A percentile compares a stretch with the other conserved stretches of the same genome.
These are phyloP conservation scores for Lemur catta DNA, from an alignment of 2,797 vertebrate genomes.

Conservation along the genomic window DNA sequence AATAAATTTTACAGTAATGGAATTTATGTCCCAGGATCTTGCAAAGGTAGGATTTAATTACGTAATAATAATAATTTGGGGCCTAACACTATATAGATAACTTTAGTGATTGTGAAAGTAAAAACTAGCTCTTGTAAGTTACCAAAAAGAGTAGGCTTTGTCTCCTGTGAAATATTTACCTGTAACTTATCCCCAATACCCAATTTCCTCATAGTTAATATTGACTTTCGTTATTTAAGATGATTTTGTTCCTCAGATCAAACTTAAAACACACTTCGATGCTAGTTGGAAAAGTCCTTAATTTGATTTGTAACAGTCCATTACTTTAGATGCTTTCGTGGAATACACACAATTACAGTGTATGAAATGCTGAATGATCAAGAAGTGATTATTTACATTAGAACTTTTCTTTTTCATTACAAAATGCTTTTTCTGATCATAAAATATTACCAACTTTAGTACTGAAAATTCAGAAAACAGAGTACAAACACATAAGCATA, in stretches of 20 bases:
- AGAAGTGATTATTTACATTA: not conserved
- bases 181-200: not conserved
- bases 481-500: not conserved
- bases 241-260: not conserved
- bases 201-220: not conserved
- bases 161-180: not conserved
- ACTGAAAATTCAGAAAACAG: not conserved
- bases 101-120: not conserved
- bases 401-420: not conserved
- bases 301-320: not conserved
- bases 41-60: not conserved
- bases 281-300: not conserved
- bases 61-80: not conserved
- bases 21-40: not conserved
- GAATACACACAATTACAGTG: not conserved
- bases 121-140: not conserved
- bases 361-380: not conserved
- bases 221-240: slow-evolving; percentile 1
- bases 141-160: not conserved
- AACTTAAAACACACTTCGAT: not conserved
- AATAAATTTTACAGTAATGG: not conserved
- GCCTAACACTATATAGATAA: not conserved
- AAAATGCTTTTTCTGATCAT: not conserved
- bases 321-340: not conserved
- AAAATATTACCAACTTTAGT: not conserved